Conservation (phyloP, 2,113 vertebrate species). For the Cyprinus carpio region DNA sequence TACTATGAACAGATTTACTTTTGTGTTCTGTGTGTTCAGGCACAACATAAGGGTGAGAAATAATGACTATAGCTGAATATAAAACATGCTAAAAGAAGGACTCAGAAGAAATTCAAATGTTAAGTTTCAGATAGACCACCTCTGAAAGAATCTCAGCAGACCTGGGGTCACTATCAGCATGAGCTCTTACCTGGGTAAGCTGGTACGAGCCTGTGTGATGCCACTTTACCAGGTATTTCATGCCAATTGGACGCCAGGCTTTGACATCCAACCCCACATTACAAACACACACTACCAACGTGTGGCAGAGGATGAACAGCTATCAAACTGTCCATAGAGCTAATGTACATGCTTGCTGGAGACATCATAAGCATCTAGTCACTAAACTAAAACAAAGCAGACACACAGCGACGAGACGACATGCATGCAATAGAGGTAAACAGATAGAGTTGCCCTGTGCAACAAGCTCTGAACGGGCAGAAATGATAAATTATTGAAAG, state of each 20-base stretch:
- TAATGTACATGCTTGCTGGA: constrained; percentile 45
- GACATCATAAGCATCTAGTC: not conserved
- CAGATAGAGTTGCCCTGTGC: constrained; percentile 66
- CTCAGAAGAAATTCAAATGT: not conserved
- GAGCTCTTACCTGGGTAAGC: constrained; percentile 88
- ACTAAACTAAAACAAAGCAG: constrained; percentile 10
- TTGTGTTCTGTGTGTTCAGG: too few species aligned
- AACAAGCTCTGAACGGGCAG: constrained; percentile 70
- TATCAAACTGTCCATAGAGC: constrained; percentile 34
- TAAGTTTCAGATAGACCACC: not conserved
- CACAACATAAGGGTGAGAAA: too few species aligned
- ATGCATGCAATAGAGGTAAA: constrained; percentile 62
- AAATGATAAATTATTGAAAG: constrained; percentile 89
- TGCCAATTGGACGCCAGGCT: constrained; percentile 86
- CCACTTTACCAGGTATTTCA: constrained; percentile 88
- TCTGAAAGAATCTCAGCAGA: not conserved
- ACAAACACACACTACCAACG: constrained; percentile 39
- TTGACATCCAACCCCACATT: constrained; percentile 81
- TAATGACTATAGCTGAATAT: not conserved
- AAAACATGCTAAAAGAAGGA: not conserved
- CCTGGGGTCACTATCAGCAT: not conserved
- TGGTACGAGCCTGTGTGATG: constrained; percentile 93
- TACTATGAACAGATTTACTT: not conserved
- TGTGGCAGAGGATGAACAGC: not conserved
- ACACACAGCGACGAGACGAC: constrained; percentile 7